Evolutionary conservation across 2,888 invertebrate species (phyloP), one percentile per base, ranked within the genome.

Genomic region (Amiota minor): DNA sequence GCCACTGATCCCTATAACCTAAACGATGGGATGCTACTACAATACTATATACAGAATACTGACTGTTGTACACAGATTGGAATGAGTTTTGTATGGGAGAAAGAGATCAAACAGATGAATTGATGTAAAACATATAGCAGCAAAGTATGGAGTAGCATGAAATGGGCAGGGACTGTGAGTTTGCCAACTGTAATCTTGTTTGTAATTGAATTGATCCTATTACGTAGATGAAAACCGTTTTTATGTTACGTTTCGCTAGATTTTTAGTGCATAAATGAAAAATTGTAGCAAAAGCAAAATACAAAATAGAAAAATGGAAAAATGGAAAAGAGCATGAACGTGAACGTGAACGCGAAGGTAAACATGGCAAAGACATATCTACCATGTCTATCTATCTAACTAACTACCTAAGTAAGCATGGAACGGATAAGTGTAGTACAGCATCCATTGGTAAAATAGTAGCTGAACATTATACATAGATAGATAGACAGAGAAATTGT

Each of bases 181-280:
- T 64, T 56, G 62, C 71, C 75, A 70, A 71, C 77, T 74, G 77
- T 74, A 79, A 82, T 80, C 81, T 79, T 74, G 80, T 82, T 83
- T 83, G 83, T 84, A 83, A 83, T 83, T 83, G 84, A 83, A 84
- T 83, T 83, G 84, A 84, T 80, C 79, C 81, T 79, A 84, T 83
- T 83, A 83, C 80, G 80, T 80, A 81, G 80, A 84, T 84, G 81
- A 79, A 83, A 80, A 79, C 79, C 65, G 79, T 77, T 82, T 83
- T 81, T 77, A 78, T 82, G 77, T 83, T 80, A 78, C 80, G 78
- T 77, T 79, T 78, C 71, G 64, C 35, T 62, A 62, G 56, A 70
- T 72, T 50, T 65, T 74, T 65, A 75, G 75, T 78, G 72, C 78
- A 77, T 78, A 76, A 81, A 79, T 82, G 82, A 76, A 83, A 80